Percentiles rank a stretch among this genome's conserved stretches.
Evolutionary conservation across 2,888 invertebrate species (phyloP).

Genomic region (Chaetogeoica ovagalla): DNA sequence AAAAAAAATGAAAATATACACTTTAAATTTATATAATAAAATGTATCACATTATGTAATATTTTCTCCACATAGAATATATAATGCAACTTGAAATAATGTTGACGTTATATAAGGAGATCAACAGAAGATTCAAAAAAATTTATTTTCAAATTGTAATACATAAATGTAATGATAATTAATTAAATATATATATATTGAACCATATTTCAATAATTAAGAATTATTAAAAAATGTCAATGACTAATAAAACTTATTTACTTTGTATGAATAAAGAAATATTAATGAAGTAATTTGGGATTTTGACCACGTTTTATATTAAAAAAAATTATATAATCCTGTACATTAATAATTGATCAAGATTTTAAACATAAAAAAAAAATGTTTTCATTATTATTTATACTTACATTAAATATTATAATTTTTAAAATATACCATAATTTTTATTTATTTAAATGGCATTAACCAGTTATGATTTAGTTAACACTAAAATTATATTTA

Average conservation of each 20-base stretch:
- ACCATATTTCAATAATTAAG: not conserved
- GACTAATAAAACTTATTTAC: no score
- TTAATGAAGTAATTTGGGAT: not conserved
- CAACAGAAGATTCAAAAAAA: not conserved
- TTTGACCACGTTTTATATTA: not conserved
- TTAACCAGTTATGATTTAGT: conserved; percentile 2
- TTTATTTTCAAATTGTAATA: not conserved
- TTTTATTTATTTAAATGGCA: not conserved
- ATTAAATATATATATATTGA: not conserved
- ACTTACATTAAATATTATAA: not conserved
- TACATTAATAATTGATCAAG: not conserved
- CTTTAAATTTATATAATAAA: not conserved
- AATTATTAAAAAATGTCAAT: no score
- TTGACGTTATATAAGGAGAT: not conserved
- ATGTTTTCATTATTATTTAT: not conserved
- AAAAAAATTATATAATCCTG: not conserved
- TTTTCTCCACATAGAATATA: not conserved
- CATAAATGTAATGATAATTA: not conserved
- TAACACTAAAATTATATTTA: not conserved
- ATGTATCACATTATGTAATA: no score
- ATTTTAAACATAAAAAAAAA: not conserved
- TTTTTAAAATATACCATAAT: conserved; percentile 15
- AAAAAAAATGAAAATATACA: not conserved
- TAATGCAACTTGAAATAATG: not conserved
- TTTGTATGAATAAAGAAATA: no score